Evolutionary conservation across 2,888 invertebrate species (phyloP), one percentile per base, ranked within the genome.

Genomic region (Neocrepidodera transversa): DNA sequence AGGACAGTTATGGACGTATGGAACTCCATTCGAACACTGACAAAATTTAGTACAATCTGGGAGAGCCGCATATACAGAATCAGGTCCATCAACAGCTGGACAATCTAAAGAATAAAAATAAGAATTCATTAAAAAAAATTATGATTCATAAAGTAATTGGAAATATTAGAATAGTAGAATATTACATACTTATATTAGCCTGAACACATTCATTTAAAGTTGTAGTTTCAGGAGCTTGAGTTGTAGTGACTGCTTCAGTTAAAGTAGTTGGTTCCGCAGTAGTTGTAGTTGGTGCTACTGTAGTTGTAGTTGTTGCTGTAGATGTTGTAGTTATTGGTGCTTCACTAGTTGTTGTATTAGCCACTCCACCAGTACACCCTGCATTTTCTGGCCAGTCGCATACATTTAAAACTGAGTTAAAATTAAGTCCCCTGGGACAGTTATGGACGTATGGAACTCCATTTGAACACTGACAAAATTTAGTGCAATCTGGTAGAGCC

Each of bases 381-480:
- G 61, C 64, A 35, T 35, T 30, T 13, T 49, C 13, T 17, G 55
- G 52, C 20, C 32, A 58, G 51, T 65, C 65, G 32, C 65, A 65
- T 4, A 61, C 59, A 36, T 61, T 63, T 2, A 65, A 26, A n/a
- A 16, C 4, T 5, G 63, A 52, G 40, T 64, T 64, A 45, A 62
- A 67, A 42, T 66, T 56, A 2, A 61, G 47, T 20, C 55, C 64
- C 14, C 2, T 13, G 11, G 65, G 60, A 32, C 67, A 67, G 10
- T 54, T n/a, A 38, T 54, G 52, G 14, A 61, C 16, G 13, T 57
- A 60, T 17, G 63, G 51, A 2, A 10, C 43, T 2, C 65, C 65
- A 13, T 62, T 65, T 10, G 63, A 61, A 45, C 65, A 65, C 23
- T 65, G 59, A 23, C 61, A 65, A 38, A 63, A 65, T 20, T 65